Evolutionary conservation across 2,113 vertebrate genomes (phyloP).

Genomic region (Pterocles burchelli): DNA sequence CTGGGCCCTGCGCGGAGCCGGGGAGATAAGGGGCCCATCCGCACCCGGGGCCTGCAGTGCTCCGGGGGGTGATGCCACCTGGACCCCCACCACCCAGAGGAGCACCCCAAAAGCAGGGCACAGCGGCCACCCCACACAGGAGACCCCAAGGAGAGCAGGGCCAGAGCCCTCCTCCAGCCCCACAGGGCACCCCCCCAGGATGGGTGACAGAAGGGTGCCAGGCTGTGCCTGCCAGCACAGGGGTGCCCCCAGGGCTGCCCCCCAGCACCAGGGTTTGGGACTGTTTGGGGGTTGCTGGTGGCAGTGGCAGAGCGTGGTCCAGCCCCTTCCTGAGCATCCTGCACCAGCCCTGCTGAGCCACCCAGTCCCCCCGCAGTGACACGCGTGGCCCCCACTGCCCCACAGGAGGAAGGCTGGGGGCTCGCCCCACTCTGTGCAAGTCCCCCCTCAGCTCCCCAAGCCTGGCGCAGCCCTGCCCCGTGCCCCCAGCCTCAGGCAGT

Average conservation of each 20-base stretch:
- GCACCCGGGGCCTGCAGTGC: fast-evolving
- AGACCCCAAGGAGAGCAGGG: background rate
- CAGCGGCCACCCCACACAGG: background rate
- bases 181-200: background rate
- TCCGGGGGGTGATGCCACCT: fast-evolving
- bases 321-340: background rate
- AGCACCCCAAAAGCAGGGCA: background rate
- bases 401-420: background rate
- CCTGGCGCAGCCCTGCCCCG: background rate
- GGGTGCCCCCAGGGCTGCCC: fast-evolving
- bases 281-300: background rate
- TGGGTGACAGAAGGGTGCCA: background rate
- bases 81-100: background rate
- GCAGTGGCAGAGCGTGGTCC: background rate
- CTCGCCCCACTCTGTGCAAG: background rate
- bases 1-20: background rate
- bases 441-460: background rate
- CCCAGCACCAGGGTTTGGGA: background rate
- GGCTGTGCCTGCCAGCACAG: background rate
- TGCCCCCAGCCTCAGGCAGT: background rate
- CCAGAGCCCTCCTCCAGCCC: background rate
- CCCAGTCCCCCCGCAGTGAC: background rate
- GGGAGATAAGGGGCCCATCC: background rate
- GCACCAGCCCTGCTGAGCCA: background rate
- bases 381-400: fast-evolving